Conservation (phyloP, 2,797 vertebrate species). For the Syncerus caffer region DNA sequence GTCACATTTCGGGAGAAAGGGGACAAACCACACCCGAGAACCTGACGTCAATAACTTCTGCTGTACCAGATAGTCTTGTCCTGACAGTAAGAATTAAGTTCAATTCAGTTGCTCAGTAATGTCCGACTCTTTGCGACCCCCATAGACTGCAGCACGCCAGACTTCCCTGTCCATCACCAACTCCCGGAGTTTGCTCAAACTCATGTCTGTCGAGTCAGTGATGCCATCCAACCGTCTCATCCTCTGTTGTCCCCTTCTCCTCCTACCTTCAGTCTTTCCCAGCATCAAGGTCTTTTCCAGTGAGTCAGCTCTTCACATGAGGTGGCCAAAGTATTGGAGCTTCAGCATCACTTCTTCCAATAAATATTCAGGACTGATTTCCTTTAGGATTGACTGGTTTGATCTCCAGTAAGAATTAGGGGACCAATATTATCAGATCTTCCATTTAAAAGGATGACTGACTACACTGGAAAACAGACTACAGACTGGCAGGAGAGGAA, state of each 20-base stretch:
- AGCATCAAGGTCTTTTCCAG: background rate
- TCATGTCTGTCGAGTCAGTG: background rate
- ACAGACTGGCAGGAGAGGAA: background rate
- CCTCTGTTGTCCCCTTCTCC: background rate
- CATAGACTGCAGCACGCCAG: background rate
- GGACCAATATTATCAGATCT: background rate
- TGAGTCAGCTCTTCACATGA: background rate
- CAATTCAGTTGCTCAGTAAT: background rate
- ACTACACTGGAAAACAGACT: background rate
- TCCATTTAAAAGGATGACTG: conserved; percentile 11
- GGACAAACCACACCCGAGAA: background rate
- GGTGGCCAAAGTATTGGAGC: background rate
- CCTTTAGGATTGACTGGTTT: background rate
- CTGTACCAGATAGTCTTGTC: background rate
- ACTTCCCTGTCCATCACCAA: background rate
- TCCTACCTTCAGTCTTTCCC: background rate
- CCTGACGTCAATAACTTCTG: background rate
- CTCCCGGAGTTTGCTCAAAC: background rate
- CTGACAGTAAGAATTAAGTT: background rate
- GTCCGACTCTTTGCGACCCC: background rate
- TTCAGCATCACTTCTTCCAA: background rate
- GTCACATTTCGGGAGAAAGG: background rate
- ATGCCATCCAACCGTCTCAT: background rate
- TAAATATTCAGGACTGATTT: background rate
- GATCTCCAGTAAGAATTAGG: background rate